Evolutionary conservation across 2,113 vertebrate species (phyloP), one percentile per base, ranked within the genome.

Genomic region (Neotragus moschatus): DNA sequence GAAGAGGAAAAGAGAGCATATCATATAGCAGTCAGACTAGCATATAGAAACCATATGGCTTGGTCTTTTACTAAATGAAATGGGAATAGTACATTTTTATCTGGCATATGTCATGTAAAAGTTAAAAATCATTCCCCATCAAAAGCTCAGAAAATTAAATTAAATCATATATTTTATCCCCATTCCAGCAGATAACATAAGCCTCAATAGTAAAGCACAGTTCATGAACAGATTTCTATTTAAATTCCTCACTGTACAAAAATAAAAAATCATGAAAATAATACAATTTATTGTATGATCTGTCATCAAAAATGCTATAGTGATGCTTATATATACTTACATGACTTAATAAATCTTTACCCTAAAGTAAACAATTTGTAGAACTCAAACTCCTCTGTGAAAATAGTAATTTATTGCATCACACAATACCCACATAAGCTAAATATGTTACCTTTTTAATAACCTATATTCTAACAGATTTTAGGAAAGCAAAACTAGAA

Each of bases 141-240:
- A 98, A 94, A 95, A 94, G 70, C 77, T 66, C 30, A 85, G 66
- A 94, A 96, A 98, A 95, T 96, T 96, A 98, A 98, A 99, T 98
- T 98, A 98, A 98, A 98, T 97, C 91, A 98, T 99, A 98, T 98
- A 98, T 98, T 98, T 98, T 97, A 90, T 90, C 93, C 55, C 70
- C 95, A 97, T 97, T 96, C 88, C 84, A 70, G 80, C 93, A 93
- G 91, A 91, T 19, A 92, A 77, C 91, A 45, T 1, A 7, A 9
- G 92, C 91, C 58, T 97, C 86, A 77, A 51, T 0, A 26, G 61
- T 98, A 7, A 98, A 98, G 87, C 45, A 98, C 98, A 95, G 97
- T 97, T 94, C 96, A 97, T 73, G 97, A 98, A 91, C 95, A 98
- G 95, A 97, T 98, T 99, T 99, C 92, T 97, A 99, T 98, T 98